Evolutionary conservation across 2,797 vertebrate species (phyloP), one percentile per base, ranked within the genome.

Genomic region (Lithobates pipiens): DNA sequence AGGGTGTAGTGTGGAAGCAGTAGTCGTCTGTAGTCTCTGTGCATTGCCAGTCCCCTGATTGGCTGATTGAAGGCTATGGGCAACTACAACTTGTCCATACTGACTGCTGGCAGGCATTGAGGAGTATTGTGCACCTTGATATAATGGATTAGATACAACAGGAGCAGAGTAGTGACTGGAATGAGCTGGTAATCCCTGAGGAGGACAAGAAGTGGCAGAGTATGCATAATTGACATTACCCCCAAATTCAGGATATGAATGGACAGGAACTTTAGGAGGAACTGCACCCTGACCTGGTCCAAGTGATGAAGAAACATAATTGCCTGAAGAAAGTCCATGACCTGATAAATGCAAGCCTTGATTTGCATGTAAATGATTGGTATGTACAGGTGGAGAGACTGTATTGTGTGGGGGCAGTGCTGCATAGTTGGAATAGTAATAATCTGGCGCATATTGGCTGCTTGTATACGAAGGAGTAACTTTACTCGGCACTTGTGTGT

Each of bases 41-140:
- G 42, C 34, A 46, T 21, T 61, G 29, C 29, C 77, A 65, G 54
- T 78, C 74, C 74, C 85, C 75, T 73, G 80, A 77, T 75, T 89
- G 77, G 79, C 36, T 54, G 90, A 61, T 15, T 90, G 89, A 74
- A 90, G 76, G 86, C 88, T 93, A 89, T 96, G 96, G 27, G 95
- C 95, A 76, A 96, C 96, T 89, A 94, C 89, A 46, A 89, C 88
- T 79, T 92, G 93, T 85, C 95, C 95, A 5, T 97, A 97, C 68
- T 94, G 94, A 88, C 93, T 90, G 46, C 92, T 95, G 86, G 93
- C 93, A 76, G 95, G 94, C 2, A 89, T 89, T 0, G 96, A 93
- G 2, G 95, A 93, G 88, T 97, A 97, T 0, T 96, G 95, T 88
- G 96, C 91, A 9, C 94, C 93, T 57, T 96, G 94, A 88, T 96